Base-by-base conservation (phyloP, 1,140 invertebrate species). In the Monochamus saltuarius region DNA sequence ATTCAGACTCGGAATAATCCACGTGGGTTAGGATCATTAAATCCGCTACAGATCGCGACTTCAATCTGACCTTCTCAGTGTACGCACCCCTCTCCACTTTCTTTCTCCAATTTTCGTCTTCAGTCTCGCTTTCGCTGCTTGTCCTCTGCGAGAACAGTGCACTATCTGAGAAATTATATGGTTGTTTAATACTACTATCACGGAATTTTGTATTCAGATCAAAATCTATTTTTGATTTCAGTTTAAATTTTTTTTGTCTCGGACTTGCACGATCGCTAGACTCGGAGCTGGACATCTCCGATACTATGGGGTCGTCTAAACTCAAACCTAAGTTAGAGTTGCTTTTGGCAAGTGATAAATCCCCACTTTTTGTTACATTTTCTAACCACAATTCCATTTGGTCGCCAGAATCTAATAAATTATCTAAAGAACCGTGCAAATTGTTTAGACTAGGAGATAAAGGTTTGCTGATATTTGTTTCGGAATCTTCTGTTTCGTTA, bases 21-120 rank as follows among this genome's bases (percentile, higher is more conserved):
- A 89, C 87, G 64, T 87, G 86, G 2, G 87, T 88, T 9, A 89
- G 72, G n/a, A 88, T 79, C 86, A 89, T 88, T 16, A 89, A 74
- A 78, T 89, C 87, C 14, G 87, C 85, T 1, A 88, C 86, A 51
- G 86, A 88, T 74, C 84, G 85, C 0, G 87, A 89, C 72, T 89
- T 89, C 53, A 86, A 81, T 59, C 85, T 83, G 0, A 88, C 86
- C 73, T 88, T 87, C 70, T 87, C 84, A 0, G 84, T 82, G 57
- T 87, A 86, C 49, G 83, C 83, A 4, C 84, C 85, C 45, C 82
- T 75, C 73, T 87, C 85, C 16, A 87, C 82, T 62, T 83, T 79
- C 36, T 78, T 79, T 36, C 81, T 78, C 84, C 84, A 87, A 59
- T 82, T 84, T 64, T 88, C 86, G 65, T 88, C 86, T 72, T 87